These are phyloP conservation scores for Apodemia mormo DNA, from an alignment of 2,888 invertebrate species.

Conservation along the genomic window DNA sequence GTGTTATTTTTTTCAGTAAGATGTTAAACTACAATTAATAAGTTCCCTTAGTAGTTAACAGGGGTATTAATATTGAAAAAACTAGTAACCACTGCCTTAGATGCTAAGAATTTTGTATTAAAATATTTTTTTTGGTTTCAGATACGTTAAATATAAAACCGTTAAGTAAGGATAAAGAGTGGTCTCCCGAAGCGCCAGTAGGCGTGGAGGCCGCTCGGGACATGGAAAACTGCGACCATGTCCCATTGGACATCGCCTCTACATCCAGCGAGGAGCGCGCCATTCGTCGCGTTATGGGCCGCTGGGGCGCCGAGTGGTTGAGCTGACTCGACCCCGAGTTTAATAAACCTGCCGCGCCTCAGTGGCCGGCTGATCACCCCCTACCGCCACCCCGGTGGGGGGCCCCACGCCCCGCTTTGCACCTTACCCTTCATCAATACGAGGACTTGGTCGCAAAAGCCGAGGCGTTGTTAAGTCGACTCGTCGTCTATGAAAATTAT, in stretches of 20 bases:
- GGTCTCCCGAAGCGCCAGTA: constrained; percentile 68
- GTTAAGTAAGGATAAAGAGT: constrained; percentile 76
- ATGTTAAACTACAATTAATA: too few relatives aligned
- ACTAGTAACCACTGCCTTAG: too few relatives aligned
- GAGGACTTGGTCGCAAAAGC: constrained; percentile 91
- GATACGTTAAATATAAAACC: constrained; percentile 81
- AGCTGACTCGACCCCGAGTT: constrained; percentile 93
- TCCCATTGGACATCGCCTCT: constrained; percentile 57
- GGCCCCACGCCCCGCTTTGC: constrained; percentile 81
- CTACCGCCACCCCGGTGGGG: constrained; percentile 75
- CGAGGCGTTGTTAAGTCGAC: constrained; percentile 91
- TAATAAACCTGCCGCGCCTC: constrained; percentile 53
- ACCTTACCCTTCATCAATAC: constrained; percentile 89
- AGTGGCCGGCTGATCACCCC: constrained; percentile 76
- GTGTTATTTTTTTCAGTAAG: too few relatives aligned
- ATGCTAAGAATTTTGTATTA: background rate
- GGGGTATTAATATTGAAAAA: too few relatives aligned
- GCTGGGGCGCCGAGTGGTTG: constrained; percentile 97
- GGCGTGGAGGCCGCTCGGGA: constrained; percentile 72
- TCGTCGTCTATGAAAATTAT: constrained; percentile 93
- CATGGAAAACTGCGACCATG: constrained; percentile 47
- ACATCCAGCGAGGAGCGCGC: constrained; percentile 73
- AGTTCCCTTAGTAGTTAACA: too few relatives aligned
- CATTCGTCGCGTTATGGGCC: constrained; percentile 85
- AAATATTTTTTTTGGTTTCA: constrained; percentile 45